Evolutionary conservation across 2,888 invertebrate species (phyloP).

Genomic region (Chaitophorus viminalis): DNA sequence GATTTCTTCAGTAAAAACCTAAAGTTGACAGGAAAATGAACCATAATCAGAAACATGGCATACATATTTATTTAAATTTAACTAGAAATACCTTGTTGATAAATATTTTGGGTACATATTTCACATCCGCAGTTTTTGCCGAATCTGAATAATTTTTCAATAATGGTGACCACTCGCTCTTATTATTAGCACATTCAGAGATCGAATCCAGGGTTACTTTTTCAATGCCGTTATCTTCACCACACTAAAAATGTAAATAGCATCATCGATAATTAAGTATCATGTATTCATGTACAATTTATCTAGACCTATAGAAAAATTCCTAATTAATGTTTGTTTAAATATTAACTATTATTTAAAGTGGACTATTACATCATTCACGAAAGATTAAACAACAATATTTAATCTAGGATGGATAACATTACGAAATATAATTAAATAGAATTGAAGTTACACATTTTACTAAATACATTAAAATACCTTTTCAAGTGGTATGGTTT

Average conservation of each 20-base stretch:
- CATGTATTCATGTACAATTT: no score
- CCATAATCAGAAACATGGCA: neutral
- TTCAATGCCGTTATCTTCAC: neutral
- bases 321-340: no score
- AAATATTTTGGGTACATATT: conserved; percentile 1
- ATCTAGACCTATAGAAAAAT: no score
- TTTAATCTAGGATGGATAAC: no score
- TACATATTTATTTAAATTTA: neutral
- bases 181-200: neutral
- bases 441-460: neutral
- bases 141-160: neutral
- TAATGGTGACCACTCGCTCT: no score
- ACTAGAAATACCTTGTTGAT: conserved; percentile 26
- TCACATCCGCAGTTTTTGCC: neutral
- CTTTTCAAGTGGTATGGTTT: neutral
- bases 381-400: no score
- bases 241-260: conserved; percentile 28
- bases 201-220: neutral
- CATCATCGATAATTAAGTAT: neutral
- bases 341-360: no score
- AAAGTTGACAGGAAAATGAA: neutral
- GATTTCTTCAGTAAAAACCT: neutral
- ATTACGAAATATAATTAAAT: no score
- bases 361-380: no score
- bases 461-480: conserved; percentile 1